phyloP scores from a whole-genome alignment of 2,113 vertebrate species.

The Eptatretus burgeri region DNA sequence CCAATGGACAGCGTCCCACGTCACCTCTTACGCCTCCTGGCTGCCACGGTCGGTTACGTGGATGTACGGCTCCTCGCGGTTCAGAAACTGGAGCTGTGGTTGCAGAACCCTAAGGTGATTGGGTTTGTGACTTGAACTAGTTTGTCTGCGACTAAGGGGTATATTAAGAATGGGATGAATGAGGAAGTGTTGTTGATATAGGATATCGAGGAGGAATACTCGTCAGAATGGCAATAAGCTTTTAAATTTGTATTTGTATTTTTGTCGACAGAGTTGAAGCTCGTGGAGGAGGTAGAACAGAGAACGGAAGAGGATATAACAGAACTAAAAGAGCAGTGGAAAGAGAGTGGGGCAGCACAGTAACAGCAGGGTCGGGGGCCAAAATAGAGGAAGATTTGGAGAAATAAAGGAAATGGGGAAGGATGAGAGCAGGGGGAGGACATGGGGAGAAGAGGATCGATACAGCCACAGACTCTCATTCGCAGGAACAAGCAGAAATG shows the following conservation, averaged over 20 bases:
- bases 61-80: conserved; percentile 68
- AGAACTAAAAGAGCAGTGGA: too few species aligned
- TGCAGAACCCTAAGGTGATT: conserved; percentile 89
- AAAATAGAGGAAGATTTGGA: too few species aligned
- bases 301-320: neutral
- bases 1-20: conserved; percentile 85
- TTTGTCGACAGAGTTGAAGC: too few species aligned
- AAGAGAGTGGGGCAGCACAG: neutral
- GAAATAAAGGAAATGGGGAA: too few species aligned
- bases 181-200: neutral
- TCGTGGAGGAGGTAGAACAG: neutral
- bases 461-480: too few species aligned
- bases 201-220: neutral
- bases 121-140: too few species aligned
- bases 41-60: conserved; percentile 68
- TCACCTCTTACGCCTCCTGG: conserved; percentile 67
- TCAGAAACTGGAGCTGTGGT: conserved; percentile 89
- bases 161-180: too few species aligned
- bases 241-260: neutral
- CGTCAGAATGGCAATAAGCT: neutral
- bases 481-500: too few species aligned
- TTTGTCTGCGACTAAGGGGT: too few species aligned
- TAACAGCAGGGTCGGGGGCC: too few species aligned
- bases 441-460: too few species aligned
- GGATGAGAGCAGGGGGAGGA: too few species aligned